These are phyloP conservation scores for Iselma pallidipennis DNA, from an alignment of 2,888 invertebrate genomes.

Conservation along the genomic window DNA sequence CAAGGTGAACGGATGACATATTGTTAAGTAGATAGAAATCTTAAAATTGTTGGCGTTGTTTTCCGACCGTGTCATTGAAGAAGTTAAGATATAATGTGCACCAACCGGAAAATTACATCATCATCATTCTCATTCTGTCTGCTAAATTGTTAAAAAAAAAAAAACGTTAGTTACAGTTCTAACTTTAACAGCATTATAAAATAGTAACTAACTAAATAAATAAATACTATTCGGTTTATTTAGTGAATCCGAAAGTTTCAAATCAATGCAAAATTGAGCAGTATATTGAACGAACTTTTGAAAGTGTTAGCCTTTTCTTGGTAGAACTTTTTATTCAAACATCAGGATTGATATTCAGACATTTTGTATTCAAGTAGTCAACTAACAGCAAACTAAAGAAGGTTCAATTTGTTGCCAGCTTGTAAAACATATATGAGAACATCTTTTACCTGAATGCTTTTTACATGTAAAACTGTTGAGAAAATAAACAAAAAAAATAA, in stretches of 20 bases:
- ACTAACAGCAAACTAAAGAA: neutral
- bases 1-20: conserved; percentile 1
- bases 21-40: conserved; percentile 14
- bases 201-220: too few species aligned
- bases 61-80: conserved; percentile 24
- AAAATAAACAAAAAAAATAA: too few species aligned
- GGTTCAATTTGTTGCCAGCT: neutral
- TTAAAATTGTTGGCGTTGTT: conserved; percentile 15
- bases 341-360: neutral
- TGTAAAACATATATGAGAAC: neutral
- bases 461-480: neutral
- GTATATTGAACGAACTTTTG: too few species aligned
- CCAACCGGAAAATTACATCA: conserved; percentile 30
- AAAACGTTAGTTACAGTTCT: too few species aligned
- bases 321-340: neutral
- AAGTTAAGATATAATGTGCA: conserved; percentile 17
- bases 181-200: too few species aligned
- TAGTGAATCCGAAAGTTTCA: too few species aligned
- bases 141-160: neutral
- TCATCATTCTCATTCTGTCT: neutral
- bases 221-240: too few species aligned
- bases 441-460: neutral
- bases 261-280: too few species aligned
- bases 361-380: neutral
- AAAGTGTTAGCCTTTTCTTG: too few species aligned